Conservation (phyloP, 2,797 vertebrate genomes). For the Pogonophryne albipinna region DNA sequence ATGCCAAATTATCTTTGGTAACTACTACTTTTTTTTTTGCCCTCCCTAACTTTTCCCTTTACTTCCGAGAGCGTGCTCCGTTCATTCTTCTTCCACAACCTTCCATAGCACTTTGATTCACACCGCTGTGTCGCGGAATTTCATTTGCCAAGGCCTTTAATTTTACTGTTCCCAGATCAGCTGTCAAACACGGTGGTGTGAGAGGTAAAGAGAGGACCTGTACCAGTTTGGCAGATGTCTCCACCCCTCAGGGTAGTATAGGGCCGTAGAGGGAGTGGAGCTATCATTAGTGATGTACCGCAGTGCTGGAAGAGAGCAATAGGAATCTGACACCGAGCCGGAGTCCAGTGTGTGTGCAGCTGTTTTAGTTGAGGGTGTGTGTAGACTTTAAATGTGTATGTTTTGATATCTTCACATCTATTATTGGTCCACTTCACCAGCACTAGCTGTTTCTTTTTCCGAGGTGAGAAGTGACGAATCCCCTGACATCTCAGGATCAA, state of each 20-base stretch:
- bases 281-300: constrained; percentile 76
- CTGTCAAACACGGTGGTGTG: constrained; percentile 68
- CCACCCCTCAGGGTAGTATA: constrained; percentile 61
- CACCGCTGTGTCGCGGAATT: constrained; percentile 66
- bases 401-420: constrained; percentile 47
- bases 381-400: constrained; percentile 22
- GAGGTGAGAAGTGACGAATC: constrained; percentile 63
- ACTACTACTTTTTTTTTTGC: constrained; percentile 33
- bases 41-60: constrained; percentile 47
- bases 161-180: constrained; percentile 72
- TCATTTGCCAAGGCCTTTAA: constrained; percentile 78
- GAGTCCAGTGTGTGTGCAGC: constrained; percentile 24
- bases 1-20: constrained; percentile 38
- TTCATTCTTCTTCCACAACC: constrained; percentile 56
- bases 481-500: constrained; percentile 62
- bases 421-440: constrained; percentile 54
- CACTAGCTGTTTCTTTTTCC: constrained; percentile 48
- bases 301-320: constrained; percentile 62
- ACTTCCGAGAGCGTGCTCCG: constrained; percentile 32
- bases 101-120: constrained; percentile 73
- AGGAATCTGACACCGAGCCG: constrained; percentile 50
- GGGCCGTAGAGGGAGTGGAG: constrained; percentile 64
- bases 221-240: constrained; percentile 71
- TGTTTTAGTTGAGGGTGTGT: constrained; percentile 18
- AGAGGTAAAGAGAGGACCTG: constrained; percentile 66